Conservation (phyloP, 2,797 vertebrate genomes). For the Catostomus latipinnis region DNA sequence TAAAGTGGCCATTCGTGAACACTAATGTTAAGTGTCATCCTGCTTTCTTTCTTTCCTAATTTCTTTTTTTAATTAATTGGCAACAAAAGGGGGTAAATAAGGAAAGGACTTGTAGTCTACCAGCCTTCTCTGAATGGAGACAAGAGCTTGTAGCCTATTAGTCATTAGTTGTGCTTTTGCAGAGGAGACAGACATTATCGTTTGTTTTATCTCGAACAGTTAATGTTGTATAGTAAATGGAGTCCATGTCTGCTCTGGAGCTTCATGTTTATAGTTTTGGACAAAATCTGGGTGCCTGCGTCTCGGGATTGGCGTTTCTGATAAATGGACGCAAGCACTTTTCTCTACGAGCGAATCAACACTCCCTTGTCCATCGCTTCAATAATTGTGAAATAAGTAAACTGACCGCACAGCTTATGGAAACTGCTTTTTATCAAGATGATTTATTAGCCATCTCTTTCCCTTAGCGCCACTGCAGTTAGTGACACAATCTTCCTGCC, state of each 20-base stretch:
- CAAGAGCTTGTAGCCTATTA: constrained; percentile 85
- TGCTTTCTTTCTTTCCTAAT: too few species aligned
- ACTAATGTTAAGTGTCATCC: too few species aligned
- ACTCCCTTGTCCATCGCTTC: constrained; percentile 81
- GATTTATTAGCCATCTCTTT: constrained; percentile 44
- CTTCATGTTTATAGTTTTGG: constrained; percentile 96
- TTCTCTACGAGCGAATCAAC: constrained; percentile 92
- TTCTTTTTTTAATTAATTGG: background rate
- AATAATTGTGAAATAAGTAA: constrained; percentile 97
- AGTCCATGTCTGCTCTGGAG: constrained; percentile 86
- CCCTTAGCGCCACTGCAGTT: background rate
- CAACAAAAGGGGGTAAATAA: background rate
- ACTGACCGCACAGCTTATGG: constrained; percentile 80
- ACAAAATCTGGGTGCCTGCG: constrained; percentile 89
- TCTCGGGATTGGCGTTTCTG: constrained; percentile 81
- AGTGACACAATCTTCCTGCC: background rate
- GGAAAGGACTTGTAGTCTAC: background rate
- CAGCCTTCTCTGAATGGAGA: constrained; percentile 76
- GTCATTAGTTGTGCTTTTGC: constrained; percentile 80
- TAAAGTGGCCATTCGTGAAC: too few species aligned
- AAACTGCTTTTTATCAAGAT: constrained; percentile 80
- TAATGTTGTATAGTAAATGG: constrained; percentile 93
- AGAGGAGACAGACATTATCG: constrained; percentile 99
- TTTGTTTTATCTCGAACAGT: constrained; percentile 96
- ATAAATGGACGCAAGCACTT: constrained; percentile 96